Evolutionary conservation across 2,888 invertebrate species (phyloP).

Genomic region (Ennomos quercinarius): DNA sequence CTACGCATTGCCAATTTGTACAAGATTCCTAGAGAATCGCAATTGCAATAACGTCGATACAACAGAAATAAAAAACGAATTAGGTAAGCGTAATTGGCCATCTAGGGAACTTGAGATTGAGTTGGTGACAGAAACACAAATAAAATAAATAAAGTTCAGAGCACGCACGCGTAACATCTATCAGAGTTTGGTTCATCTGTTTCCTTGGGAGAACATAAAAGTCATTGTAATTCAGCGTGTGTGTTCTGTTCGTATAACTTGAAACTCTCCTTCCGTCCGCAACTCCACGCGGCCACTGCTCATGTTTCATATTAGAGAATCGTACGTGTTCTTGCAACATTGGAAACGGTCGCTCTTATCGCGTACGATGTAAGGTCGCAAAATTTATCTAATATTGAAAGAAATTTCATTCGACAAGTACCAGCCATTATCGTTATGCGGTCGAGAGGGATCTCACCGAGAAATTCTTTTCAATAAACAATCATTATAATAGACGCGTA

Average conservation of each 20-base stretch:
- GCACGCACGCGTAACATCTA: constrained; percentile 31
- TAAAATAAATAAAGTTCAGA: constrained; percentile 18
- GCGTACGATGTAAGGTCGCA: constrained; percentile 25
- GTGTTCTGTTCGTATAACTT: constrained; percentile 49
- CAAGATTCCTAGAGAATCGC: constrained; percentile 18
- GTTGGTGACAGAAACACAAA: constrained; percentile 18
- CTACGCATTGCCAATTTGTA: constrained; percentile 10
- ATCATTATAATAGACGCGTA: constrained; percentile 4
- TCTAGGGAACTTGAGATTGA: background rate
- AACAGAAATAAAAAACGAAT: constrained; percentile 16
- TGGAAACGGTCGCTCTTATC: constrained; percentile 43
- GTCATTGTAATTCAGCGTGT: constrained; percentile 63
- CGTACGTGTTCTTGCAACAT: constrained; percentile 49
- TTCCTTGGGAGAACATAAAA: constrained; percentile 41
- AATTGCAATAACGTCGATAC: constrained; percentile 22
- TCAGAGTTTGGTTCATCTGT: constrained; percentile 37
- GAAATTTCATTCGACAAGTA: constrained; percentile 24
- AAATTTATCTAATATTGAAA: constrained; percentile 22
- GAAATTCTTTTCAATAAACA: constrained; percentile 30
- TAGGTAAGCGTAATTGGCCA: constrained; percentile 4
- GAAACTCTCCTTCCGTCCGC: constrained; percentile 61
- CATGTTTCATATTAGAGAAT: constrained; percentile 53
- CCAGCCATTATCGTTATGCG: constrained; percentile 19
- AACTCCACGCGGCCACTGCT: constrained; percentile 36
- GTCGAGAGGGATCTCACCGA: constrained; percentile 19